Evolutionary conservation across 2,888 invertebrate species (phyloP), one percentile per base, ranked within the genome.

Genomic region (Ceraclea dissimilis): DNA sequence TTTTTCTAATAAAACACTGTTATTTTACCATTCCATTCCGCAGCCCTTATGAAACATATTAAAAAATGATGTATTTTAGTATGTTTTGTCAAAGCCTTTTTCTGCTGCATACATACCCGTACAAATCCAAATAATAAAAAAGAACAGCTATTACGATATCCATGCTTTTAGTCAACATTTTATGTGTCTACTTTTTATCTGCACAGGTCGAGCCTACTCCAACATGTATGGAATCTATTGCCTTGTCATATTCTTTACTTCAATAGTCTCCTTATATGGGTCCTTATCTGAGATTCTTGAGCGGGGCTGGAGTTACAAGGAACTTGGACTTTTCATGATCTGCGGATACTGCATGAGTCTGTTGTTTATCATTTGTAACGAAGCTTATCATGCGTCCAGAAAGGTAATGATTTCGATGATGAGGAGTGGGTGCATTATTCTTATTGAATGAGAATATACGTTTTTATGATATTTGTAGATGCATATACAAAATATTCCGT

Each of bases 161-260:
- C n/a, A n/a, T n/a, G n/a, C n/a, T n/a, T n/a, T n/a, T n/a, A n/a
- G n/a, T n/a, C n/a, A n/a, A n/a, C n/a, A n/a, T n/a, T n/a, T n/a
- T n/a, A n/a, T n/a, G n/a, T n/a, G n/a, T n/a, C n/a, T n/a, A n/a
- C n/a, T n/a, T 13, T 39, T 46, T 46, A 18, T 19, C 18, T 46
- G 51, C 51, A 1, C 68, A 79, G 80, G 82, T 46, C 73, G 82
- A 49, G 86, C 86, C 0, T 87, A 87, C 66, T 85, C 86, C 51
- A 86, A 86, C 63, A 86, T 86, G 86, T 87, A 87, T 63, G 85
- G 85, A 10, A 84, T 87, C 68, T 86, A 85, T 66, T 86, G 86
- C 63, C 76, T 87, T 70, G 80, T 87, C 2, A 84, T 87, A 54
- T 81, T 86, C 67, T 81, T 87, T 65, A 86, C 86, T 2, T 86